Base-by-base conservation (phyloP, 2,797 vertebrate genomes). In the Onychomys leucogaster region DNA sequence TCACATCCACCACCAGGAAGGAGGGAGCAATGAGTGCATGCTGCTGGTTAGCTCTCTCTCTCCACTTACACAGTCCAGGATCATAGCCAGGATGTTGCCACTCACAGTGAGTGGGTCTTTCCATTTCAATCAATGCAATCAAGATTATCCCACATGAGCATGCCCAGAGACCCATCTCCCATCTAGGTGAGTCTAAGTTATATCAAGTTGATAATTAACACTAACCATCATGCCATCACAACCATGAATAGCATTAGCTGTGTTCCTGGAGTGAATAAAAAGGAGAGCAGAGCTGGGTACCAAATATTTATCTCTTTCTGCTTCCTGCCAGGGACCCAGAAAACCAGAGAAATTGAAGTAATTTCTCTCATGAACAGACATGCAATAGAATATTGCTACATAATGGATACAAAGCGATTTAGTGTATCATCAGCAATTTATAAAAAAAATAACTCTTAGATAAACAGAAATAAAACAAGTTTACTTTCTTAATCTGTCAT, bases 391-490 rank as follows among this genome's bases (percentile, higher is more conserved):
- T 63, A 37, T 10, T 27, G n/a, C 55, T 49, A 41, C 9, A 27
- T 81, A 21, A 41, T 4, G 78, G 14, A 83, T 43, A 83, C 17
- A 69, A 77, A 95, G 43, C 76, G 12, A 78, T 46, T 49, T 7
- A 89, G 69, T 23, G 80, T 91, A 81, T 67, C 19, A 81, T 67
- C 19, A 69, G 52, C 11, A 86, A 82, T 21, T 84, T 86, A 75
- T 75, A 6, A n/a, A 80, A 81, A 23, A 78, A 37, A 23, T n/a
- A 78, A 57, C 6, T 55, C 46, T 49, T 46, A 59, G 32, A 71
- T 89, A 94, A n/a, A 12, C 65, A 85, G 43, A 88, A 85, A 69
- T 65, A 81, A 95, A 25, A 76, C 7, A 67, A 46, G 32, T 69
- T 85, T 85, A 5, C 0, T 84, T 73, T 46, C n/a, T 94, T 92